Evolutionary conservation across 2,888 invertebrate genomes (phyloP), one percentile per base, ranked within the genome.

Genomic region (Acheta domesticus): DNA sequence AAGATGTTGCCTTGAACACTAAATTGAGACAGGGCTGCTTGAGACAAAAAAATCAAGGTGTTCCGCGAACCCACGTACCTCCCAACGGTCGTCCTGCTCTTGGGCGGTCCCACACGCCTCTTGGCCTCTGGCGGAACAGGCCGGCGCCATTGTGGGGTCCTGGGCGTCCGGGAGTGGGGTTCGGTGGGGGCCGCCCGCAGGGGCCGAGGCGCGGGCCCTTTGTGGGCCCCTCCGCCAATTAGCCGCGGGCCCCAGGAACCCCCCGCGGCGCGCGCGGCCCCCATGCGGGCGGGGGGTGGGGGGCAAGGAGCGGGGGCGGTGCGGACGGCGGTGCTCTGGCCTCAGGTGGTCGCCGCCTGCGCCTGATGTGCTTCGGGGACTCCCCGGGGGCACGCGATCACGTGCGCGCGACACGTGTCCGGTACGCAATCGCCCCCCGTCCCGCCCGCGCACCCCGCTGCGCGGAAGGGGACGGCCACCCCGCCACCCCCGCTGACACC

Each of bases 181-280:
- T 36, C 36, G 36, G 36, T 8, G 36, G 36, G 36, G 36, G 36
- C 36, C 36, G 36, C 36, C 62, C n/a, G 62, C 62, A 14, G n/a
- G 62, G 62, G 62, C 14, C 16, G 62, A 11, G 3, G 14, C 62
- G 62, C 62, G 62, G 62, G 62, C 62, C 62, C 62, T 62, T 62
- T 62, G 62, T 62, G 62, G 62, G 62, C 62, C 62, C 62, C 62
- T 62, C 62, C 62, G 62, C 62, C 62, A 62, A 62, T 62, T 62
- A 62, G 62, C 62, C n/a, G 62, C 62, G 62, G 62, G 62, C 14
- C 62, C n/a, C 14, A 19, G 62, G 62, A 62, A 62, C 62, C 62
- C 36, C 62, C 62, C n/a, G 62, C n/a, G 62, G n/a, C 62, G 62
- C n/a, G n/a, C 62, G 62, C 16, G 62, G n/a, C 14, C 62, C 62